Evolutionary conservation across 1,140 invertebrate species (phyloP), one percentile per base, ranked within the genome.

Genomic region (Globodera ellingtonae): DNA sequence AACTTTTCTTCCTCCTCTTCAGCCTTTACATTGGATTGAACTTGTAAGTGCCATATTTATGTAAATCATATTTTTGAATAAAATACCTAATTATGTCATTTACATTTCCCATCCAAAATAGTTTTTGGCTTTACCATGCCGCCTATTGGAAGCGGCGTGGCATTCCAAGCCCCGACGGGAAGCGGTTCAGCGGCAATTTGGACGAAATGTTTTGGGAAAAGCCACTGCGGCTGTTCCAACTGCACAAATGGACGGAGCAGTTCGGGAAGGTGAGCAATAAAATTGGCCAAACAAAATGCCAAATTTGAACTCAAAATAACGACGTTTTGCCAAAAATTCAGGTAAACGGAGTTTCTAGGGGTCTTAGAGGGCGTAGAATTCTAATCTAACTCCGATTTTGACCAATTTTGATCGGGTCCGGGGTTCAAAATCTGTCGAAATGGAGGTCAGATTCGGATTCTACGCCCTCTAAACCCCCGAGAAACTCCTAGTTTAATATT

Each of bases 141-240:
- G 79, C 10, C 65, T 88, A 86, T 77, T 84, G 84, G 84, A 85
- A 86, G 50, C 81, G 87, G 10, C 84, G 89, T 78, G 88, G 88
- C n/a, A 87, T 90, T 59, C 84, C 86, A 18, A 90, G 90, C 1
- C 90, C 90, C 8, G 67, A 82, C 44, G 87, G 89, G 10, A 87
- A 89, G 66, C 89, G 89, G 71, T 82, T 90, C 24, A 88, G 90
- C 81, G 90, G 90, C 50, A 90, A 90, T 85, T 72, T 90, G 35
- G 65, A 87, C 10, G 62, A 84, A 4, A 86, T 89, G 69, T 78
- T 81, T 47, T 62, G 56, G 56, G 81, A 81, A 48, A 85, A 89
- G 5, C 44, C 48, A 13, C 46, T 77, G 35, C 50, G 71, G 50
- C 24, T 84, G 5, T 86, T 84, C n/a, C 56, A 35, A 18, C 47